Conservation (phyloP, 2,888 invertebrate species). For the Theodoxus fluviatilis region DNA sequence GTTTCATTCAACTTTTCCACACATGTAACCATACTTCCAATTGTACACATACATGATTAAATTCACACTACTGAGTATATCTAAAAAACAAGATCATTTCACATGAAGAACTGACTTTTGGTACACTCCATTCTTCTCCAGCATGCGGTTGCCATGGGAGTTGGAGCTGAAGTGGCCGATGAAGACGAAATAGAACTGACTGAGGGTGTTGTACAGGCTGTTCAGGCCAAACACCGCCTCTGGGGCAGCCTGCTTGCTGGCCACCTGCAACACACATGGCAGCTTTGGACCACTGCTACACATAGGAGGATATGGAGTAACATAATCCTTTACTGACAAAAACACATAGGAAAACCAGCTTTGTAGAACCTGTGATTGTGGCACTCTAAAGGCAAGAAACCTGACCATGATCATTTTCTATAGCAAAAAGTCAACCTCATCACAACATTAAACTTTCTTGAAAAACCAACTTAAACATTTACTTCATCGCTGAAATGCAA, state of each 20-base stretch:
- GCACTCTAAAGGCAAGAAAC: conserved; percentile 22
- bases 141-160: conserved; percentile 68
- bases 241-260: conserved; percentile 70
- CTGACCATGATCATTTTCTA: no score
- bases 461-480: no score
- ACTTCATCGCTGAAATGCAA: no score
- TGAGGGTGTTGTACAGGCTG: conserved; percentile 78
- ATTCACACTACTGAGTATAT: background rate
- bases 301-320: no score
- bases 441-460: background rate
- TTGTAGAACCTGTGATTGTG: conserved; percentile 27
- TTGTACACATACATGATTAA: no score
- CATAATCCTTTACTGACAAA: no score
- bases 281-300: no score
- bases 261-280: conserved; percentile 58
- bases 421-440: background rate
- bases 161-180: conserved; percentile 78
- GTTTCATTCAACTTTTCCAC: no score
- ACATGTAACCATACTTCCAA: no score
- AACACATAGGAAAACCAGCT: conserved; percentile 3
- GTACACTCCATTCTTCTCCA: conserved; percentile 79
- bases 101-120: conserved; percentile 71
- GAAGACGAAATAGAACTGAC: conserved; percentile 93
- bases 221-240: conserved; percentile 51
- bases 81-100: background rate